A percentile compares a stretch with the other conserved stretches of the same genome.
Evolutionary conservation across 2,113 vertebrate species (phyloP).

Genomic region (Tupaia tana): DNA sequence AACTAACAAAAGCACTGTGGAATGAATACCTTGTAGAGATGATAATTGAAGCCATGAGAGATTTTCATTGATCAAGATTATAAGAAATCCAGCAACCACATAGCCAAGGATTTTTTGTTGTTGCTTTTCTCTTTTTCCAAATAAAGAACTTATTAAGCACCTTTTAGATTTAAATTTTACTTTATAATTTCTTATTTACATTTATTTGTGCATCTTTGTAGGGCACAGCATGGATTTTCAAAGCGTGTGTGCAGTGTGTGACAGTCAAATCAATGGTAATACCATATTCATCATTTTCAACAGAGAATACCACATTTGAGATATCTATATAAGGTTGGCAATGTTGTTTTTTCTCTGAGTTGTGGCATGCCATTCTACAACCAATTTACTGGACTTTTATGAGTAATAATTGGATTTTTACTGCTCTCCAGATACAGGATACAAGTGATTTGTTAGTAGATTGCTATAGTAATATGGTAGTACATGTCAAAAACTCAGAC

Average conservation of each 20-base stretch:
- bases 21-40: not conserved
- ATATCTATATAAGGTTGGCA: no score
- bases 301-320: no score
- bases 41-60: not conserved
- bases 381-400: no score
- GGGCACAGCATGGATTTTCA: no score
- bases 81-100: not conserved
- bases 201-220: no score
- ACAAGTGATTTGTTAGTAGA: not conserved
- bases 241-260: no score
- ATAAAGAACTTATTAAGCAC: not conserved
- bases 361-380: no score
- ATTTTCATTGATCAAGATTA: accelerated
- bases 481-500: not conserved
- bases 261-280: no score
- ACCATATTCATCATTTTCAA: no score
- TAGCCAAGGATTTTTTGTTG: slow-evolving; percentile 56
- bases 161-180: not conserved
- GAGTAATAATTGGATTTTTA: not conserved
- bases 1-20: not conserved
- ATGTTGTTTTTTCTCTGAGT: no score
- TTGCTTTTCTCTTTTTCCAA: slow-evolving; percentile 15
- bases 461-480: not conserved
- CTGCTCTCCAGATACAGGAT: not conserved
- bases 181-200: no score